Base-by-base conservation (phyloP, 2,888 invertebrate species). In the Sisyra terminalis region DNA sequence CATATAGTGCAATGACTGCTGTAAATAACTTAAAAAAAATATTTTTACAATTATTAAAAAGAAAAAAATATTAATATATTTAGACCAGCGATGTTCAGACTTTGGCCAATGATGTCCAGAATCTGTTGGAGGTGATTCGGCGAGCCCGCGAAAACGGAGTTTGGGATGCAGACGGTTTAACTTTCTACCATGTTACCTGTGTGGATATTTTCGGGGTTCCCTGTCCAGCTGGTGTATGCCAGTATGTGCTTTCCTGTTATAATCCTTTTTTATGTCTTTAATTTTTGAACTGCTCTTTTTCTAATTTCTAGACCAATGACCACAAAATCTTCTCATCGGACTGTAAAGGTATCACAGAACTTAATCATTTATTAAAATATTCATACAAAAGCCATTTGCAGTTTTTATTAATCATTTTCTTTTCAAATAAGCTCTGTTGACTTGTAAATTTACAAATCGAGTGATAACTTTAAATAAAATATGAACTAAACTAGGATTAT, bases 61-160 rank as follows among this genome's bases (percentile, higher is more conserved):
- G 10, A 30, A 11, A 30, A n/a, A n/a, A n/a, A n/a, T n/a, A n/a
- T n/a, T n/a, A n/a, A n/a, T n/a, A 7, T 24, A 5, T 24, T 24
- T 24, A 24, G 24, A 24, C 24, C 5, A 24, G 7, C 24, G 24
- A 24, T 24, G 24, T 24, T 24, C 24, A 24, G 7, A 24, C 24
- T 3, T 24, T 24, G 24, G 24, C 24, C 24, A 58, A 53, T 47
- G 64, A 65, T 46, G 48, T 68, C 15, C 55, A 53, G 29, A 62
- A 60, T 42, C 52, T 71, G 11, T 49, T 69, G 5, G 65, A 66
- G 46, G 56, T 69, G 29, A 57, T 71, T 34, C 63, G 61, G 48
- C 56, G 64, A 32, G 58, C 59, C 2, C 57, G 61, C 41, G 59
- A 63, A 14, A 56, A 57, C 2, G 53, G 58, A 3, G 48, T 45